Conservation (phyloP, 2,888 invertebrate genomes). For the Rhagophthalmus giganteus region DNA sequence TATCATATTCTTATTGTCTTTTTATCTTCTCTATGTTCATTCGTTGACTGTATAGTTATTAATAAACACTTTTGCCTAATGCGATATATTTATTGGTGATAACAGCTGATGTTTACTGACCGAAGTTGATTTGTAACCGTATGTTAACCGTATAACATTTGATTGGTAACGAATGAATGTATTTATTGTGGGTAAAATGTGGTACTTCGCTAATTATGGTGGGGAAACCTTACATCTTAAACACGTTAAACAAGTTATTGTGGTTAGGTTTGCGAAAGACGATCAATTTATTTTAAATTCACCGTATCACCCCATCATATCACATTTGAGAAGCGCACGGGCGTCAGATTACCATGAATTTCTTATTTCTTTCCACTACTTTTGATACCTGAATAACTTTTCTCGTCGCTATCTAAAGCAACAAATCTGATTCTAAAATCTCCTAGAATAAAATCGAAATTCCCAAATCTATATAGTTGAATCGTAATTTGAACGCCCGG, state of each 20-base stretch:
- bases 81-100: no score
- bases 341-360: constrained; percentile 32
- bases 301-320: constrained; percentile 19
- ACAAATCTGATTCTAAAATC: constrained; percentile 22
- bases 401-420: constrained; percentile 19
- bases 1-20: neutral
- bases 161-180: no score
- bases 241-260: constrained; percentile 9
- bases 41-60: no score
- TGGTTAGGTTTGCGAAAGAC: constrained; percentile 10
- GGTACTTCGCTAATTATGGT: constrained; percentile 4
- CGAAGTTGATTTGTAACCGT: no score
- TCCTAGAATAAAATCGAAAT: constrained; percentile 16
- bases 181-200: no score
- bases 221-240: neutral
- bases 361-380: constrained; percentile 30
- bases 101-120: no score
- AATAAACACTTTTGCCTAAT: no score
- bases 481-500: neutral
- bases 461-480: neutral
- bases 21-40: no score
- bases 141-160: neutral
- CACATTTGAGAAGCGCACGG: constrained; percentile 20
- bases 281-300: constrained; percentile 20
- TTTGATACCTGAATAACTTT: constrained; percentile 26